phyloP scores from a whole-genome alignment of 2,888 invertebrate genomes.

The Acronicta leporina region DNA sequence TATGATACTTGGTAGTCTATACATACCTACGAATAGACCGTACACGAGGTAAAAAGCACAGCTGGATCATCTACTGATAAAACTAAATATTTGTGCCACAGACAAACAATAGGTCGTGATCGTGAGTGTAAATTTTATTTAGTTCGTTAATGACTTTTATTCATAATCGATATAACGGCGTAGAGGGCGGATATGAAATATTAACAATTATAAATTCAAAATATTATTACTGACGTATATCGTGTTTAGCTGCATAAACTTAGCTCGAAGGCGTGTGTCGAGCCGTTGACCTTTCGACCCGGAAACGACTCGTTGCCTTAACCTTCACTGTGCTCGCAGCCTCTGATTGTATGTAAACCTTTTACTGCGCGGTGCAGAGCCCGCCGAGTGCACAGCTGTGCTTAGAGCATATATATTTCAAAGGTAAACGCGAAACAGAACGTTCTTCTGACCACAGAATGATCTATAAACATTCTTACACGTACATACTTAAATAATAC shows the following conservation, averaged over 20 bases:
- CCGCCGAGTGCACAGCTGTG: constrained; percentile 12
- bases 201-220: neutral
- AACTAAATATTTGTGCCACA: constrained; percentile 5
- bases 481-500: constrained; percentile 32
- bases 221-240: constrained; percentile 26
- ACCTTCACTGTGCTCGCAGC: constrained; percentile 62
- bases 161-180: neutral
- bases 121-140: neutral
- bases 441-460: constrained; percentile 36
- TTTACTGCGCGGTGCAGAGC: constrained; percentile 34
- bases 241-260: constrained; percentile 24
- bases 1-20: neutral
- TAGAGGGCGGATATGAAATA: constrained; percentile 6
- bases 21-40: constrained; percentile 22
- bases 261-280: constrained; percentile 39
- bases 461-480: constrained; percentile 44
- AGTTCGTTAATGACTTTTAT: neutral
- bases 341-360: constrained; percentile 21
- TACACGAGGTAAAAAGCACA: constrained; percentile 15
- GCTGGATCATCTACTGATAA: constrained; percentile 2
- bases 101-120: constrained; percentile 4
- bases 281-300: constrained; percentile 72
- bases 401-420: constrained; percentile 28
- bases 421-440: constrained; percentile 34
- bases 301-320: constrained; percentile 67